Evolutionary conservation across 2,888 invertebrate species (phyloP), one percentile per base, ranked within the genome.

Genomic region (Heliconius hortense): DNA sequence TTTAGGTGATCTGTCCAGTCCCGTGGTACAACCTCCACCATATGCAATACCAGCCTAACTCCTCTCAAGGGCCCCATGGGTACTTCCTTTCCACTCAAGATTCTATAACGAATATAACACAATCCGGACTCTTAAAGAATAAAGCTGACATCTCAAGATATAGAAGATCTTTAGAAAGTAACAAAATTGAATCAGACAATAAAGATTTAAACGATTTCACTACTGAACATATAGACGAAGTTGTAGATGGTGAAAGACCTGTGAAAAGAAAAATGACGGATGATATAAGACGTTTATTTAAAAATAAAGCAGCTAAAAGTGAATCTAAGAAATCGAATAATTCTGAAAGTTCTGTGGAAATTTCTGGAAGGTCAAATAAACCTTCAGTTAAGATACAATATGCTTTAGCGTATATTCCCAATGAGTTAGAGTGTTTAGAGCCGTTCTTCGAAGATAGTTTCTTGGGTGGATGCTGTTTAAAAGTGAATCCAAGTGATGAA

Each of bases 1-100:
- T 80, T 4, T 77, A 94, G 94, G 89, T 93, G 56, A 79, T 92
- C 31, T 81, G 86, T 28, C 88, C 90, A 24, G 82, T 82, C 10
- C 86, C 94, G 24, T 96, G 96, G 95, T 96, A 93, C 84, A 96
- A 96, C 85, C 82, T 96, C 78, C 92, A 95, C 0, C 93, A 94
- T 72, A 95, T 95, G 88, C 94, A 95, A 74, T 93, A 95, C 83
- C 96, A 96, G 84, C 95, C 95, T 1, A 93, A 91, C 82, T 83
- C 90, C 1, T 82, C 88, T 7, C 89, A 88, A 79, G 93, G 94
- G 0, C 85, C 89, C 1, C 93, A 94, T 81, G 89, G 90, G 5
- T 93, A 91, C 83, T 24, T 85, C n/a, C 82, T 93, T 21, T 83
- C 86, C 4, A 77, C 86, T 0, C 73, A 76, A 4, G 86, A 85